Evolutionary conservation across 92 coral and sea anemone species (phyloP).

Genomic region (Paramuricea clavata): DNA sequence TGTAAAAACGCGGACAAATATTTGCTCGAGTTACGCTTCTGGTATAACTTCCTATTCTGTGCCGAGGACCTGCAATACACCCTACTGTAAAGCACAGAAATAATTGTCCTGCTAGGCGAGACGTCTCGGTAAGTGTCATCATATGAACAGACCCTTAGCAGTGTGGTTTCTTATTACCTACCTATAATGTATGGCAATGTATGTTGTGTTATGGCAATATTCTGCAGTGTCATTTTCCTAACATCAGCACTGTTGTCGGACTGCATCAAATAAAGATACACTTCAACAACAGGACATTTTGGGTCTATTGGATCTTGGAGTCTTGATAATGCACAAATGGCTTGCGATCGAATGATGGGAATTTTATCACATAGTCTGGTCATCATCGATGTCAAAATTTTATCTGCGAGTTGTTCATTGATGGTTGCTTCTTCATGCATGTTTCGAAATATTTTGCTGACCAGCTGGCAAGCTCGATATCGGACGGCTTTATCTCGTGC

Average conservation of each 20-base stretch:
- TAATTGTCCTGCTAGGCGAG: too few relatives aligned
- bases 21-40: too few relatives aligned
- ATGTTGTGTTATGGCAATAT: conserved; percentile 75
- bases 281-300: conserved; percentile 80
- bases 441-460: conserved; percentile 83
- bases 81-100: too few relatives aligned
- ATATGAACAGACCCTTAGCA: too few relatives aligned
- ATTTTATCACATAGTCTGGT: conserved; percentile 84
- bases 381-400: conserved; percentile 82
- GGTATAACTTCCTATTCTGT: too few relatives aligned
- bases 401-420: conserved; percentile 92
- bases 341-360: conserved; percentile 85
- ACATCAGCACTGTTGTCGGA: conserved; percentile 87
- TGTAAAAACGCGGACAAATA: too few relatives aligned
- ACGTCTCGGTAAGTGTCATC: too few relatives aligned
- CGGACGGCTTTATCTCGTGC: conserved; percentile 88
- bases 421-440: conserved; percentile 90
- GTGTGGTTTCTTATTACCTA: too few relatives aligned
- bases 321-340: conserved; percentile 86
- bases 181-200: conserved; percentile 82
- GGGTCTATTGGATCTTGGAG: conserved; percentile 90
- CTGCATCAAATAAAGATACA: conserved; percentile 77
- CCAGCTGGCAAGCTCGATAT: conserved; percentile 88
- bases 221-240: conserved; percentile 77
- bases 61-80: too few relatives aligned